Conservation (phyloP, 1,140 invertebrate genomes). For the Ceratina japonica region DNA sequence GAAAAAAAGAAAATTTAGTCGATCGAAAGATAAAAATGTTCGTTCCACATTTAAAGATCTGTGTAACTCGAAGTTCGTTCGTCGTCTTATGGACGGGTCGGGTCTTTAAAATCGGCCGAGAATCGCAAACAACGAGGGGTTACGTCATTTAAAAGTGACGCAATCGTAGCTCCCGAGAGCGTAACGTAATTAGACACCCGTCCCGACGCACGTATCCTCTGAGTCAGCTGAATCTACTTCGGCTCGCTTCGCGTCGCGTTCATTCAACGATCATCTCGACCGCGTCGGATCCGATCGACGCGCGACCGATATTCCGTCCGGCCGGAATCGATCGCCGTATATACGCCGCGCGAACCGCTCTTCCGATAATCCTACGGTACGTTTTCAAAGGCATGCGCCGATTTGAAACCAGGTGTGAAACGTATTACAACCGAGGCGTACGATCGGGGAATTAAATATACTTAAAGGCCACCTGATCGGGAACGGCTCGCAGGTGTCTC, state of each 20-base stretch:
- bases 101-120: background rate
- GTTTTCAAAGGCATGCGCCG: background rate
- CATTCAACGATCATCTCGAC: background rate
- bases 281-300: background rate
- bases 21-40: too few species aligned
- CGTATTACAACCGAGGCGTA: slow-evolving; percentile 9
- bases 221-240: background rate
- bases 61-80: too few species aligned
- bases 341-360: too few species aligned
- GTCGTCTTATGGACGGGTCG: too few species aligned
- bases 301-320: background rate
- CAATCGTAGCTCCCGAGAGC: background rate
- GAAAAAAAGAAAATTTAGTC: too few species aligned
- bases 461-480: slow-evolving; percentile 60
- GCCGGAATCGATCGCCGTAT: background rate
- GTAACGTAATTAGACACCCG: background rate
- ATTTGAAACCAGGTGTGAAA: slow-evolving; percentile 15
- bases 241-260: background rate
- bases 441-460: slow-evolving; percentile 58
- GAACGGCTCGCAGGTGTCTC: slow-evolving; percentile 67
- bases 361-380: background rate
- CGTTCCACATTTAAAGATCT: too few species aligned
- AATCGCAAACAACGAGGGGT: background rate
- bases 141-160: background rate
- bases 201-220: background rate